These are phyloP conservation scores for Battus philenor DNA, from an alignment of 1,140 invertebrate genomes.

Conservation along the genomic window DNA sequence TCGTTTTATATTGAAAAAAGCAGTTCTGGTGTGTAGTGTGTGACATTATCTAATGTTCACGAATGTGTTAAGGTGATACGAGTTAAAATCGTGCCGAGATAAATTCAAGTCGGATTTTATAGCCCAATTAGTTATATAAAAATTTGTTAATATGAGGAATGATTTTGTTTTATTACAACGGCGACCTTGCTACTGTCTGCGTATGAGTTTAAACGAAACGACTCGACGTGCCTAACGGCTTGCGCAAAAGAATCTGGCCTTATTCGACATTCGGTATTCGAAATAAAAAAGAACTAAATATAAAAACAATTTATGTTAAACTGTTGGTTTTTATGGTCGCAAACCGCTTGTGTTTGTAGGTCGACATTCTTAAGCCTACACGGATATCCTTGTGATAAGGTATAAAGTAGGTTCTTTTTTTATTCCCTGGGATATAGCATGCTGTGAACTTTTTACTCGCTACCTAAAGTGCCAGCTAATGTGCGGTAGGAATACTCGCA, in stretches of 20 bases:
- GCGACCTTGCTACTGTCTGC: conserved; percentile 1
- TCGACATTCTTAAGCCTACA: not conserved
- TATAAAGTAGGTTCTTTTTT: no score
- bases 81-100: not conserved
- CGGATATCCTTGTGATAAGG: not conserved
- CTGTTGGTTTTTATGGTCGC: conserved; percentile 3
- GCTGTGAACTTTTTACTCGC: no score
- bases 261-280: not conserved
- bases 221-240: no score
- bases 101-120: not conserved
- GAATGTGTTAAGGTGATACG: conserved; percentile 1
- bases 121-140: conserved; percentile 1
- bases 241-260: no score
- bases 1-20: no score
- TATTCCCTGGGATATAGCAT: no score
- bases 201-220: no score
- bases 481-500: no score
- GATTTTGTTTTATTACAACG: conserved; percentile 5
- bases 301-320: conserved; percentile 9
- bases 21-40: no score
- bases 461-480: no score
- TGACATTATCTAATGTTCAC: no score
- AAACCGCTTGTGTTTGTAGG: conserved; percentile 1
- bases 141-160: conserved; percentile 4
- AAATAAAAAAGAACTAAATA: not conserved